Evolutionary conservation across 2,797 vertebrate genomes (phyloP), one percentile per base, ranked within the genome.

Genomic region (Argentina silus): DNA sequence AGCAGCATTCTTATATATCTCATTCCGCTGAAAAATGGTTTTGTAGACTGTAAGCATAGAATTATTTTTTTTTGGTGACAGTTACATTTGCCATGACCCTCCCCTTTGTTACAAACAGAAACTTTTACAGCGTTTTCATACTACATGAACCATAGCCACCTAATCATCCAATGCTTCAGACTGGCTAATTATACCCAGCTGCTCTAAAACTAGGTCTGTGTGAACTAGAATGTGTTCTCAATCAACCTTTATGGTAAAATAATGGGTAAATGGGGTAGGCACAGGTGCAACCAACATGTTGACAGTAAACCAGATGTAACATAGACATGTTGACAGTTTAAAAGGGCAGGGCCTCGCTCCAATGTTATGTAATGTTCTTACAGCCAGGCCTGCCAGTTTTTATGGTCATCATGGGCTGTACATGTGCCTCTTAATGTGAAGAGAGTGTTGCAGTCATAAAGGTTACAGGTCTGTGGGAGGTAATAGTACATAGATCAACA

Each of bases 401-500:
- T 79, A 83, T 75, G 59, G 75, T 78, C 81, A 70, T 65, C 67
- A 17, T 51, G 72, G 76, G 70, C 7, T 3, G 51, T 73, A 65
- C 57, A 2, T 59, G 76, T 45, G 75, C 67, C 78, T 65, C 73
- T 71, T 53, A 74, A 71, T 17, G 48, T 23, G 1, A n/a, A 36
- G 21, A 55, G 66, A n/a, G 27, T 55, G 42, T 60, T 60, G 10
- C 12, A 60, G 11, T 60, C 27, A 36, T 36, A 36, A 81, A 79
- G 42, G 70, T 83, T 87, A 85, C 80, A 79, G 87, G 86, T 89
- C 88, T 75, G 77, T 78, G 83, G 70, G 77, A 87, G 85, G 75
- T 88, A 91, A 89, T 88, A 65, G 61, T 81, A 91, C 88, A 88
- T 86, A 87, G 86, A 90, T 86, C 86, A 85, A 87, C 27, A 36